Base-by-base conservation (phyloP, 2,888 invertebrate species). In the Branchipolynoe longqiensis region DNA sequence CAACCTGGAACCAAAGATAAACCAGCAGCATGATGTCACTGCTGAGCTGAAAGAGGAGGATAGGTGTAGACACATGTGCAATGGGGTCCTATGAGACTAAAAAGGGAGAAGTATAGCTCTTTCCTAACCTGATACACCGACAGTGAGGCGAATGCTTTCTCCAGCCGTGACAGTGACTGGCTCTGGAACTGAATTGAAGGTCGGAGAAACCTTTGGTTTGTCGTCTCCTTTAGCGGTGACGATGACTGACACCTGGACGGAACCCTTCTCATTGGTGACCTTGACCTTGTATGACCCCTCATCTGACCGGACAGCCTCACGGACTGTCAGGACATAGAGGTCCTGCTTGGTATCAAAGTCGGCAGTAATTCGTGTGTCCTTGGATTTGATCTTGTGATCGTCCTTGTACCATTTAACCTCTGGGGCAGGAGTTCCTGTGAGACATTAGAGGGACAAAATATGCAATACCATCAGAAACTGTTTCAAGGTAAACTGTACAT, bases 251-350 rank as follows among this genome's bases (percentile, higher is more conserved):
- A 98, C 98, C 0, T 97, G 96, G 93, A 99, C 99, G 88, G 97
- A 96, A 86, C 99, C 99, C 31, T 99, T 95, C 90, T 98, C 98
- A 94, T 99, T 99, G 94, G 99, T 98, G 58, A 99, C 98, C 0
- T 97, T 96, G 88, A 99, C 96, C 90, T 97, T 96, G 95, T 99
- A 99, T 1, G 98, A 97, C 3, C 99, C 99, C 22, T 98, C 98
- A 94, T 99, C 99, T 84, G 98, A 95, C 92, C 98, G 97, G 92
- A 97, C 97, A 12, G 97, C 98, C 93, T 99, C 98, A 58, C 97
- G 96, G 92, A 99, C 98, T 0, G 98, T 98, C 56, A 99, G 95
- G 88, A 99, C 38, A 36, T 82, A 58, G n/a, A 58, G 58, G 59
- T 82, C 84, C 48, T 73, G 40, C 33, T 73, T 73, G 0, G 41